Evolutionary conservation across 2,113 vertebrate species (phyloP).

Genomic region (Ceyx cyanopectus): DNA sequence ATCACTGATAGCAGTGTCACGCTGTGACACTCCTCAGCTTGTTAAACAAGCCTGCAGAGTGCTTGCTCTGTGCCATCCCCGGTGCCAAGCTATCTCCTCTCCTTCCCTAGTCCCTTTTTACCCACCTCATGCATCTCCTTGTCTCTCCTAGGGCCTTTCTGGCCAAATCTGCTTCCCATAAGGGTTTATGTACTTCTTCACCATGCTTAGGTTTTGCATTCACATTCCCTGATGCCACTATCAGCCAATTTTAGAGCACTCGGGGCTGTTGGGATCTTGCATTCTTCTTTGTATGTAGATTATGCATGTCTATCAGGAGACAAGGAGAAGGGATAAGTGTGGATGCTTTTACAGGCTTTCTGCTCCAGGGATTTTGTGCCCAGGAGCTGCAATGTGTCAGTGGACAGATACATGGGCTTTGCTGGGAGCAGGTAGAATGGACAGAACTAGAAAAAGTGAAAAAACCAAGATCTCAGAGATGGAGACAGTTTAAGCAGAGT

Average conservation of each 20-base stretch:
- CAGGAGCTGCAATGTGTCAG: not conserved
- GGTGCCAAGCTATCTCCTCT: not conserved
- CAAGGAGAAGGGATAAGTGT: not conserved
- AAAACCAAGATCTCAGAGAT: not conserved
- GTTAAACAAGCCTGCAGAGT: not conserved
- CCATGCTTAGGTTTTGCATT: not conserved
- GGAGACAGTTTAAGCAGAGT: not conserved
- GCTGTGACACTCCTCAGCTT: not conserved
- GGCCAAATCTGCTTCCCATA: not conserved
- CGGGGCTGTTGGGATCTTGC: not conserved
- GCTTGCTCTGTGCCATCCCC: not conserved
- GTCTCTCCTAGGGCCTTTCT: not conserved
- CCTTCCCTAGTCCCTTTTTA: not conserved
- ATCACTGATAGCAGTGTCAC: not conserved
- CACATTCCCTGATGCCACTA: not conserved
- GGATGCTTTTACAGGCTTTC: not conserved
- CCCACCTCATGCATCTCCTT: fast-evolving
- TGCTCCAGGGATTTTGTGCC: not conserved
- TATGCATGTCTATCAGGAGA: not conserved
- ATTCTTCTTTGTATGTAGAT: slow-evolving; percentile 29
- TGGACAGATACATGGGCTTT: not conserved
- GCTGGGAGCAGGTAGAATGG: not conserved
- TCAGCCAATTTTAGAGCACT: slow-evolving; percentile 26
- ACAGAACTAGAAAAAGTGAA: not conserved
- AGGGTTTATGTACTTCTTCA: not conserved